Evolutionary conservation across 2,888 invertebrate species (phyloP).

Genomic region (Belgica antarctica): DNA sequence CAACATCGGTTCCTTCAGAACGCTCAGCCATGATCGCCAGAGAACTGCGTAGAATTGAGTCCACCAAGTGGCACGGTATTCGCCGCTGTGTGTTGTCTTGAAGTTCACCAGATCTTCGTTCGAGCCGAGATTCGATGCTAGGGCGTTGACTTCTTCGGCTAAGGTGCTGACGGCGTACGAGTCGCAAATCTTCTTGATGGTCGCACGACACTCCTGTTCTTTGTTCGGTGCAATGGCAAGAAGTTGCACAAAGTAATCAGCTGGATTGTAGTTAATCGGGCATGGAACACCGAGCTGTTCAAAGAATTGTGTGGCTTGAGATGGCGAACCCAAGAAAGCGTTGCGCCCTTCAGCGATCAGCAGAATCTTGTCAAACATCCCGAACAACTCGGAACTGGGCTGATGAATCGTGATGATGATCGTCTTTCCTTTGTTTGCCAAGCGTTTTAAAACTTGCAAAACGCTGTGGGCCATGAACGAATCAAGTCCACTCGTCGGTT

Average conservation of each 20-base stretch:
- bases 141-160: constrained; percentile 31
- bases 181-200: constrained; percentile 76
- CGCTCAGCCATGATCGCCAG: constrained; percentile 86
- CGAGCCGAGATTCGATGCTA: constrained; percentile 15
- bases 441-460: constrained; percentile 72
- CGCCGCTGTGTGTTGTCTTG: not conserved
- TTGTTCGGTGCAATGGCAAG: constrained; percentile 81
- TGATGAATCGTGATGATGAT: constrained; percentile 82
- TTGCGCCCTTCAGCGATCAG: constrained; percentile 90
- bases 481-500: constrained; percentile 94
- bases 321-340: constrained; percentile 80
- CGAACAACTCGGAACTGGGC: constrained; percentile 87
- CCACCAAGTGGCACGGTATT: constrained; percentile 74
- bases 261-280: constrained; percentile 89
- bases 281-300: constrained; percentile 77
- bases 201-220: constrained; percentile 75
- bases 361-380: constrained; percentile 83
- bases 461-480: constrained; percentile 96
- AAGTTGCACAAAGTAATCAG: constrained; percentile 89
- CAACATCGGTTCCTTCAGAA: constrained; percentile 85
- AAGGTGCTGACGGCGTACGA: constrained; percentile 58
- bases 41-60: constrained; percentile 85
- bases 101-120: constrained; percentile 46
- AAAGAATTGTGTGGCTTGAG: constrained; percentile 77
- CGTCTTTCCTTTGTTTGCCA: constrained; percentile 73